These are phyloP conservation scores for Conops quadrifasciatus DNA, from an alignment of 2,888 invertebrate species.

Conservation along the genomic window DNA sequence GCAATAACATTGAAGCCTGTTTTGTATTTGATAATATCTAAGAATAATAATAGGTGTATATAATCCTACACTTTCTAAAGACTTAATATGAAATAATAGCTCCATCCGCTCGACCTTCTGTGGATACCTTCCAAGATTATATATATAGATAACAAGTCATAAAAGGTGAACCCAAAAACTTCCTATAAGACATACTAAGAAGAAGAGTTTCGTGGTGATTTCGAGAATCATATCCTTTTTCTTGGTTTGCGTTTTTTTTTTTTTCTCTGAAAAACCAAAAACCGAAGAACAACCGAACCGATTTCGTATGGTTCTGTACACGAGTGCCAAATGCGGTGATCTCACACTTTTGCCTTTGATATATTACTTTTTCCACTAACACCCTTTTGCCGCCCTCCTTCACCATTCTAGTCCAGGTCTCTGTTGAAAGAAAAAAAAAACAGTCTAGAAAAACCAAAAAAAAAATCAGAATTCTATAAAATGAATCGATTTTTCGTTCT, in stretches of 20 bases:
- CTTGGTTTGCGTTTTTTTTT: neutral
- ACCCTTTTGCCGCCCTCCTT: neutral
- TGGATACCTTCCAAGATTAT: too few relatives aligned
- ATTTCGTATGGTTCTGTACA: slow-evolving; percentile 20
- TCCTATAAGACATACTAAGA: neutral
- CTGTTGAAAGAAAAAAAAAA: slow-evolving; percentile 5
- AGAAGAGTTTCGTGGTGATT: neutral
- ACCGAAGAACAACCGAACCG: slow-evolving; percentile 20
- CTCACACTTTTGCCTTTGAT: slow-evolving; percentile 29
- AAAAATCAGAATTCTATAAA: neutral
- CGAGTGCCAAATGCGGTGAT: slow-evolving; percentile 34
- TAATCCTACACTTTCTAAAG: too few relatives aligned
- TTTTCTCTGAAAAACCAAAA: slow-evolving; percentile 8
- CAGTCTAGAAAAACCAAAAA: slow-evolving; percentile 40
- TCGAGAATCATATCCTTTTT: neutral
- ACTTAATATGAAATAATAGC: too few relatives aligned
- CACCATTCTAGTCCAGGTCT: slow-evolving; percentile 2
- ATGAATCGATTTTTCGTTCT: slow-evolving; percentile 25
- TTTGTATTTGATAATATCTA: too few relatives aligned
- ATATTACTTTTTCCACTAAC: neutral
- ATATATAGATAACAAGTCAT: too few relatives aligned
- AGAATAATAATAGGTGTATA: too few relatives aligned
- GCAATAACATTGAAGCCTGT: too few relatives aligned
- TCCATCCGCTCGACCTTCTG: too few relatives aligned
- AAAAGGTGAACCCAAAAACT: too few relatives aligned